Evolutionary conservation across 2,888 invertebrate species (phyloP), one percentile per base, ranked within the genome.

Genomic region (Drosophila sordidula): DNA sequence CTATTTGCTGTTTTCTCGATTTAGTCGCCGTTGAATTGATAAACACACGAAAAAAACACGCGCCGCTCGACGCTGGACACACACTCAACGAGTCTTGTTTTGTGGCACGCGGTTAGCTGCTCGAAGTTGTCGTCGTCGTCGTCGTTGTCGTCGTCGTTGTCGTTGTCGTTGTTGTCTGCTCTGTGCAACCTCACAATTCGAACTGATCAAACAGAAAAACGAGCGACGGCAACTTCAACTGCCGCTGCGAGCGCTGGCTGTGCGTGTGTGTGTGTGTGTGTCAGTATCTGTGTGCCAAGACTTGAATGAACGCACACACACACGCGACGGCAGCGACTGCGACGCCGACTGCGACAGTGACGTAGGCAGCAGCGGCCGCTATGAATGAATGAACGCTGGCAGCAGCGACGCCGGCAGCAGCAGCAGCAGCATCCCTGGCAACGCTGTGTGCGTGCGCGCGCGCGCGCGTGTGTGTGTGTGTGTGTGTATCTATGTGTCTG

Each of bases 101-200:
- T 58, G 62, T 62, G 61, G 62, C 61, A 63, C 62, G 62, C 63
- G 62, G 61, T 47, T 26, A 26, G 22, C 14, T 62, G 54, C 36
- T 61, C 26, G 18, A 18, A 18, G 18, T 18, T 18, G 18, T 18
- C 2, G 18, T 18, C 18, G 18, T 18, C 18, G 18, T 18, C 18
- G 18, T 18, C 1, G 18, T 18, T 18, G 18, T 18, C 2, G 18
- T 18, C 18, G 18, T 18, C 18, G 36, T 12, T 26, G 16, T 18
- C 11, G 39, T 51, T 14, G 32, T 45, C 16, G 51, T 47, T 51
- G 63, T 44, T 66, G 81, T 84, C 85, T 78, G 78, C 76, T 78
- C 85, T 69, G 80, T 82, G 79, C 90, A 90, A 91, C 91, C 90
- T 92, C 90, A 91, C 91, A 90, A 91, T 91, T 89, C 91, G 91